phyloP scores from a whole-genome alignment of 2,113 vertebrate genomes.

The Cnemophilus loriae region DNA sequence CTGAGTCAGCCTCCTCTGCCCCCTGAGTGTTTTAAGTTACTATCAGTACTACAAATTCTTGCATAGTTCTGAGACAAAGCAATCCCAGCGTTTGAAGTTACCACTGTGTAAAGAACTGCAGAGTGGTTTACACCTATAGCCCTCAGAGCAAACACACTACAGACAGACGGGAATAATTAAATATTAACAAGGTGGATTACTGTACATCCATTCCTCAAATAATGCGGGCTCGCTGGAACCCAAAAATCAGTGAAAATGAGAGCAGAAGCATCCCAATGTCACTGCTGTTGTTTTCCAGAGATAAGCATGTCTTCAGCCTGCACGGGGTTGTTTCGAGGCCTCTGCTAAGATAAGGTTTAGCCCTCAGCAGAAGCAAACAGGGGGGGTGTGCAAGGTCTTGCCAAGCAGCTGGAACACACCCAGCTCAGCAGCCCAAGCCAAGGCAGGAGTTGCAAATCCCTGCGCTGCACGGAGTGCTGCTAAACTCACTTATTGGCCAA shows the following conservation, averaged over 20 bases:
- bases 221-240: not conserved
- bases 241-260: not conserved
- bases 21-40: not conserved
- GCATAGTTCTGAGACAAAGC: not conserved
- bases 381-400: slow-evolving; percentile 30
- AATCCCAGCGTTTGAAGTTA: not conserved
- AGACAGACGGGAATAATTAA: not conserved
- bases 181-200: not conserved
- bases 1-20: not conserved
- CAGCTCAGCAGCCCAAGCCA: slow-evolving; percentile 11
- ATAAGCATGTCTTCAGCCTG: slow-evolving; percentile 7
- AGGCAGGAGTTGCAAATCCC: not conserved
- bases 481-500: not conserved
- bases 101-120: not conserved
- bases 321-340: not conserved
- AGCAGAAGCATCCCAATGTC: not conserved
- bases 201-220: not conserved
- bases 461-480: not conserved
- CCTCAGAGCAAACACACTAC: not conserved
- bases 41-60: slow-evolving; percentile 3
- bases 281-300: slow-evolving; percentile 38
- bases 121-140: not conserved
- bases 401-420: slow-evolving; percentile 45
- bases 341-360: slow-evolving; percentile 51
- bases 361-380: slow-evolving; percentile 27